Evolutionary conservation across 1,140 invertebrate species (phyloP).

Genomic region (honey bee (Apis mellifera)): Amel_HAv3.1 CM009941.2:858501-859000

Average conservation of each 20-base stretch:
- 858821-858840: slow-evolving; percentile 51
- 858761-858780: slow-evolving; percentile 69
- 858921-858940: no score
- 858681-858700: slow-evolving; percentile 71
- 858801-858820: slow-evolving; percentile 7
- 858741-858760: slow-evolving; percentile 76
- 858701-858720: slow-evolving; percentile 69
- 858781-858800: slow-evolving; percentile 39
- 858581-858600: not conserved
- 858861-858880: slow-evolving; percentile 78
- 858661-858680: slow-evolving; percentile 68
- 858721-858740: slow-evolving; percentile 74
- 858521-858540: slow-evolving; percentile 4
- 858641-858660: slow-evolving; percentile 78
- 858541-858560: slow-evolving; percentile 10
- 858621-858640: slow-evolving; percentile 69
- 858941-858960: no score
- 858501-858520: not conserved
- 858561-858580: not conserved
- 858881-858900: slow-evolving; percentile 76
- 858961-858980: no score
- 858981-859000: no score
- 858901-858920: not conserved
- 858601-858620: slow-evolving; percentile 58
- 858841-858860: slow-evolving; percentile 72